phyloP scores from a whole-genome alignment of 2,888 invertebrate species.

The Diploptera punctata region DNA sequence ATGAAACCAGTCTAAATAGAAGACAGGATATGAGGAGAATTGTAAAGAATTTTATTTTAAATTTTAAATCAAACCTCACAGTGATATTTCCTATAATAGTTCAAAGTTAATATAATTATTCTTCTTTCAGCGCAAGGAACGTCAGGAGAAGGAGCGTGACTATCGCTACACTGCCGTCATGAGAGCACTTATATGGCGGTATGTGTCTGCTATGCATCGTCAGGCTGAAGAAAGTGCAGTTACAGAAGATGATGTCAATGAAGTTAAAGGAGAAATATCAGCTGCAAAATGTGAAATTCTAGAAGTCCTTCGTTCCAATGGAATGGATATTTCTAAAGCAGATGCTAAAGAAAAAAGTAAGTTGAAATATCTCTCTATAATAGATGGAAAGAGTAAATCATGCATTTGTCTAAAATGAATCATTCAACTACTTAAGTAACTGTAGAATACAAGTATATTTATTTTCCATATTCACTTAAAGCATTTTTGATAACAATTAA shows the following conservation, averaged over 20 bases:
- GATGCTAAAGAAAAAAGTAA: constrained; percentile 77
- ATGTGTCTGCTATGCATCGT: constrained; percentile 86
- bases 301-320: constrained; percentile 87
- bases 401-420: too few species aligned
- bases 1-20: too few species aligned
- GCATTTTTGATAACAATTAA: too few species aligned
- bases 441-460: too few species aligned
- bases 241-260: constrained; percentile 93
- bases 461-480: too few species aligned
- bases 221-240: constrained; percentile 84
- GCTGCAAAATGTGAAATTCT: constrained; percentile 90
- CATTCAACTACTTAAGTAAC: too few species aligned
- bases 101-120: too few species aligned
- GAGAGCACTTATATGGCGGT: constrained; percentile 90
- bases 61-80: too few species aligned
- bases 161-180: constrained; percentile 82
- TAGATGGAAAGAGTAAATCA: constrained; percentile 18
- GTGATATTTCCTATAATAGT: too few species aligned
- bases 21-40: too few species aligned
- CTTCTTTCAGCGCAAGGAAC: constrained; percentile 57
- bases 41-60: too few species aligned
- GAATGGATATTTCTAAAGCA: constrained; percentile 80
- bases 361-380: too few species aligned
- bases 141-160: constrained; percentile 71
- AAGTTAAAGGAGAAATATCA: constrained; percentile 93